Conservation (phyloP, 1,140 invertebrate species). For the Rhagoletis pomonella region DNA sequence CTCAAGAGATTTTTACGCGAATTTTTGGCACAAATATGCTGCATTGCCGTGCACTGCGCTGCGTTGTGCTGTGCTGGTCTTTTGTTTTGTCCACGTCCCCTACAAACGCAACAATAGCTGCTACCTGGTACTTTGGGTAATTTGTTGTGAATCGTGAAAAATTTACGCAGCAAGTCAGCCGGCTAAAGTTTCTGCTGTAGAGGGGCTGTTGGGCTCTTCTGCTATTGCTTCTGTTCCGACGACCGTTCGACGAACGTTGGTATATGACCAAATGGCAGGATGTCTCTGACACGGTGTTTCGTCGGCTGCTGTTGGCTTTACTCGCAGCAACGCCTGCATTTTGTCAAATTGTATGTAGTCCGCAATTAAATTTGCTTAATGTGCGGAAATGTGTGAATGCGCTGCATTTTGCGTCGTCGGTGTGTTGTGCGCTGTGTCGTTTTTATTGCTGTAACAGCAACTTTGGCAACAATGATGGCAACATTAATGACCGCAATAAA, state of each 20-base stretch:
- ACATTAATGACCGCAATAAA: slow-evolving; percentile 42
- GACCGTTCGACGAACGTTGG: neutral
- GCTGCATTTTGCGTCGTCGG: slow-evolving; percentile 5
- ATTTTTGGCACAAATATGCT: slow-evolving; percentile 3
- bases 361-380: slow-evolving; percentile 41
- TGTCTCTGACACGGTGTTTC: too few species aligned
- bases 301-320: slow-evolving; percentile 13
- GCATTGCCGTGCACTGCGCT: too few species aligned
- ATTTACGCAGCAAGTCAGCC: neutral
- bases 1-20: slow-evolving; percentile 31
- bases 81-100: neutral
- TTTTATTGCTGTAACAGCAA: slow-evolving; percentile 46
- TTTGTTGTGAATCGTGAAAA: slow-evolving; percentile 15
- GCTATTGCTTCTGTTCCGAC: neutral
- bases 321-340: neutral
- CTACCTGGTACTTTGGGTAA: neutral
- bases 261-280: neutral
- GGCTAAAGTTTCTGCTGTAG: too few species aligned
- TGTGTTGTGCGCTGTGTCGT: neutral
- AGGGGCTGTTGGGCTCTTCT: neutral
- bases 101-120: neutral
- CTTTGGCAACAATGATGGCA: slow-evolving; percentile 40
- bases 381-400: slow-evolving; percentile 50
- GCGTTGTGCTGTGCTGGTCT: neutral
- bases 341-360: neutral